A percentile compares a stretch with the other conserved stretches of the same genome.
Evolutionary conservation across 2,888 invertebrate genomes (phyloP).

Genomic region (Drosophila leonis): DNA sequence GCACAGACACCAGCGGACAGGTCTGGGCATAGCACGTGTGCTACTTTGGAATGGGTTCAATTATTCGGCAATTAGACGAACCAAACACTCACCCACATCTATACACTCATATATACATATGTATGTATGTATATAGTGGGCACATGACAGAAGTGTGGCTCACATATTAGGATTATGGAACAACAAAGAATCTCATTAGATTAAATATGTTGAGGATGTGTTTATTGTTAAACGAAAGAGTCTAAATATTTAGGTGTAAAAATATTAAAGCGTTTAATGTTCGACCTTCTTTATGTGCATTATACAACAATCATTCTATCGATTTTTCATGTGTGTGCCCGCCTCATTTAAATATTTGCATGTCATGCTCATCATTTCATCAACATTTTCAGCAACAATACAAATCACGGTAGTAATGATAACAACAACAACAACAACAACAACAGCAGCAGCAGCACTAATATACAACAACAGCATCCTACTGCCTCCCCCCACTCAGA

Average conservation of each 20-base stretch:
- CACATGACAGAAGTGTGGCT: slow-evolving; percentile 46
- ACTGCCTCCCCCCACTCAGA: slow-evolving; percentile 14
- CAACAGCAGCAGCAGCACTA: slow-evolving; percentile 39
- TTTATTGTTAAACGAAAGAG: slow-evolving; percentile 27
- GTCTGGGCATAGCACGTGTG: slow-evolving; percentile 68
- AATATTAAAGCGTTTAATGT: slow-evolving; percentile 76
- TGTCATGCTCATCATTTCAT: slow-evolving; percentile 70
- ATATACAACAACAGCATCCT: slow-evolving; percentile 31
- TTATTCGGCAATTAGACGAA: slow-evolving; percentile 77
- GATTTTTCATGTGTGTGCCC: slow-evolving; percentile 71
- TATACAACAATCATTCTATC: slow-evolving; percentile 79
- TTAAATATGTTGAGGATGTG: slow-evolving; percentile 10
- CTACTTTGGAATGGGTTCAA: slow-evolving; percentile 54
- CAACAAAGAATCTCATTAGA: slow-evolving; percentile 25
- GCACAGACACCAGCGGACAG: slow-evolving; percentile 11
- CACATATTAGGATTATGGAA: slow-evolving; percentile 10
- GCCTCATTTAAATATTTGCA: slow-evolving; percentile 73
- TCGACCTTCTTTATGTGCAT: slow-evolving; percentile 69
- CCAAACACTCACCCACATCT: slow-evolving; percentile 21
- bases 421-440: slow-evolving; percentile 56
- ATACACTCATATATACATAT: too few relatives aligned
- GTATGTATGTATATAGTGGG: not conserved
- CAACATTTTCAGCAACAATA: slow-evolving; percentile 66
- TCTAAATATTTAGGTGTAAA: slow-evolving; percentile 69
- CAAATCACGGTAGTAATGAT: slow-evolving; percentile 75